Base-by-base conservation (phyloP, 2,113 vertebrate species). In the Clupea harengus region DNA sequence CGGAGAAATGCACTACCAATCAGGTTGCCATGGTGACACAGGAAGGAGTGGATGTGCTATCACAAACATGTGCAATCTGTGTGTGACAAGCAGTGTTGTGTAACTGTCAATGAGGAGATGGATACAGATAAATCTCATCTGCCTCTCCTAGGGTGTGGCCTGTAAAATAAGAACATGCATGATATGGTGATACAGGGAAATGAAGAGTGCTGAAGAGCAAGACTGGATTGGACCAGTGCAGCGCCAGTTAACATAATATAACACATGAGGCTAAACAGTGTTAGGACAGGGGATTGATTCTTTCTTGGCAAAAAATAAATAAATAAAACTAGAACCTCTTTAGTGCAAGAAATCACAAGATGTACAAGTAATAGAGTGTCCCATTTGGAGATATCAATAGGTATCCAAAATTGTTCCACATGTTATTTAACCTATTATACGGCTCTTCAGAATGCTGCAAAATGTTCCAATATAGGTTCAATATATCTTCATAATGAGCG, bases 41-140 rank as follows among this genome's bases (percentile, higher is more conserved):
- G 25, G 25, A 72, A 72, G 67, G 67, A 75, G 67, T 75, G 67
- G 67, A 75, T 32, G 67, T 75, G 67, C 67, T 32, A 32, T 75
- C n/a, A 75, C 10, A 2, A 10, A 25, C 67, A 11, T 32, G 67
- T 13, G 25, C 15, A 15, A 64, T 64, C 60, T 8, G 25, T 32
- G 10, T 28, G 67, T 75, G 67, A 13, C 67, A 75, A 3, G 67
- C 67, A 75, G 28, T 75, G 67, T 28, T 25, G 32, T 75, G 67
- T 32, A 75, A 13, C 67, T 75, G 67, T 75, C 25, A 10, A 9
- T 32, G 11, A 75, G 2, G 67, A 75, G 67, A 75, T 75, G 67
- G 67, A 75, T 75, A 39, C 28, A 75, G 25, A 32, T 75, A 32
- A 13, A 32, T 75, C 28, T 39, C 52, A 67, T 28, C 1, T n/a